Percentiles rank a stretch among this genome's conserved stretches.
These are phyloP conservation scores for Spongia lamella DNA, from an alignment of 37 sponge, comb jelly and placozoan species.

Conservation along the genomic window DNA sequence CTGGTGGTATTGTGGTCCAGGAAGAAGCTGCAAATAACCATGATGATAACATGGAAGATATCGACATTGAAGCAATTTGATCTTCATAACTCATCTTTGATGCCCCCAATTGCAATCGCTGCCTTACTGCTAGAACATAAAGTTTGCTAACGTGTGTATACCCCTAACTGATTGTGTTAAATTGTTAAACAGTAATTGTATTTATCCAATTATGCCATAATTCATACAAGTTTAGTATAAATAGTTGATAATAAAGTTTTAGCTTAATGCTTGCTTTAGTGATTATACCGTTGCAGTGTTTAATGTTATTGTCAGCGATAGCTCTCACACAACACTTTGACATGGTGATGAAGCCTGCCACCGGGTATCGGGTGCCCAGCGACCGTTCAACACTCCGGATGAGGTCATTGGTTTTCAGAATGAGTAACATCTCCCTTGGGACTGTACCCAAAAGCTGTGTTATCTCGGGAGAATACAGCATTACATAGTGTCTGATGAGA, in stretches of 20 bases:
- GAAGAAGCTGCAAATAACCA: neutral
- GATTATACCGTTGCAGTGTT: no score
- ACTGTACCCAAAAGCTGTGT: constrained; percentile 82
- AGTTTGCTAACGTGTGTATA: no score
- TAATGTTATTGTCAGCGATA: constrained; percentile 13
- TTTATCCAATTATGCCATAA: no score
- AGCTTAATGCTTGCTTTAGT: no score
- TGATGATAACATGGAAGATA: neutral
- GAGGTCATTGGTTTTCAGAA: constrained; percentile 95
- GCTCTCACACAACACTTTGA: constrained; percentile 70
- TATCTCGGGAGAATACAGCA: constrained; percentile 40
- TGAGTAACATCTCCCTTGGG: constrained; percentile 86
- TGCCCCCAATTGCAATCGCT: no score
- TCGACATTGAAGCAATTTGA: constrained; percentile 60
- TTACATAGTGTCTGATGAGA: constrained; percentile 28
- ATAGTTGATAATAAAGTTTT: no score
- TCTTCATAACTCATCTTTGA: no score
- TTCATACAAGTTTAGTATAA: no score
- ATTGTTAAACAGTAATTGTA: no score
- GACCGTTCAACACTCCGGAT: constrained; percentile 74
- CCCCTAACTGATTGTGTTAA: no score
- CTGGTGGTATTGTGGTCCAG: constrained; percentile 1
- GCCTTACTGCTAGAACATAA: no score
- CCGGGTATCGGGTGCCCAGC: constrained; percentile 35
- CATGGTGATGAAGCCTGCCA: constrained; percentile 73